phyloP scores from a whole-genome alignment of 1,140 invertebrate species.

The Harlomillsia oculata region DNA sequence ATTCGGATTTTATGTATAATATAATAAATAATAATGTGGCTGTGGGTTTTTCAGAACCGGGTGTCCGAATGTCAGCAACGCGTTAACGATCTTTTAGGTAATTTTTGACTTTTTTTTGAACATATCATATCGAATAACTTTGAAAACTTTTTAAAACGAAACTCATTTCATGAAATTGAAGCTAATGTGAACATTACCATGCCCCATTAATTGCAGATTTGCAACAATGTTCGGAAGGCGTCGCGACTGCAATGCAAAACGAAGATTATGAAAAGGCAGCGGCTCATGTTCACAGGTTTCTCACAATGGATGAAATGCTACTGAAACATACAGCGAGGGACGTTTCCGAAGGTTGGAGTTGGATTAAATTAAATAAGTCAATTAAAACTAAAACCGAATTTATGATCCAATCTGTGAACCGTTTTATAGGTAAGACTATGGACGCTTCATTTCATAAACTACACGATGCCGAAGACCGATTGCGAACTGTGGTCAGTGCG shows the following conservation, averaged over 20 bases:
- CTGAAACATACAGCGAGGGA: slow-evolving; percentile 67
- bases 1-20: too few species aligned
- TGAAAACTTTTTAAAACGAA: too few species aligned
- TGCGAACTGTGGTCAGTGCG: slow-evolving; percentile 61
- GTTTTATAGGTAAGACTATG: slow-evolving; percentile 55
- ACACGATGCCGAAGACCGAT: slow-evolving; percentile 69
- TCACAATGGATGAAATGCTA: slow-evolving; percentile 87
- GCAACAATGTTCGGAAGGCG: slow-evolving; percentile 89
- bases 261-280: slow-evolving; percentile 91
- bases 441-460: slow-evolving; percentile 70
- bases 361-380: too few species aligned
- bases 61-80: slow-evolving; percentile 89
- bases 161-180: too few species aligned
- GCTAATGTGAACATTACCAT: too few species aligned
- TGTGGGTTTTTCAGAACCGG: slow-evolving; percentile 54
- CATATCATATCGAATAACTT: too few species aligned
- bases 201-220: too few species aligned
- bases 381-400: background rate
- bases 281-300: slow-evolving; percentile 85
- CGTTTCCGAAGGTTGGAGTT: slow-evolving; percentile 56
- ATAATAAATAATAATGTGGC: background rate
- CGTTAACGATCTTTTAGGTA: slow-evolving; percentile 89
- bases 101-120: too few species aligned
- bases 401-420: too few species aligned
- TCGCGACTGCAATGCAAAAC: slow-evolving; percentile 78